Evolutionary conservation across 1,140 invertebrate species (phyloP), one percentile per base, ranked within the genome.

Genomic region (Drosophila navojoa): DNA sequence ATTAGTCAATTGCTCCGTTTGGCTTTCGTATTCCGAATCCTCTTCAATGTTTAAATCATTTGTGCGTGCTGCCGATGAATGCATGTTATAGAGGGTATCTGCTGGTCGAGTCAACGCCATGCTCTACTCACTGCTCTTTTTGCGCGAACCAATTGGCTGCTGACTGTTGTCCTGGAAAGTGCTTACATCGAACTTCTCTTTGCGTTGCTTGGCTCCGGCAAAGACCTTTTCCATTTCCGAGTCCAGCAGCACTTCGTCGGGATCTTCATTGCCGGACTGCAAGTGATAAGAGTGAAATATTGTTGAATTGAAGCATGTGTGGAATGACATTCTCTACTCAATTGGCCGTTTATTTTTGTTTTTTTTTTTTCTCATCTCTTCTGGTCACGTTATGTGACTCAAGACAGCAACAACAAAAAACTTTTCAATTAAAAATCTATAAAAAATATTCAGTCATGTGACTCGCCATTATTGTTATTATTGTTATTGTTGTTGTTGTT

Each of bases 181-280:
- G 69, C 93, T 93, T 91, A 95, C 93, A 93, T 95, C 93, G 91
- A 95, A 96, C 73, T 94, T 94, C 49, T 95, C 94, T 54, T 91
- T 90, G 59, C 81, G 81, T 16, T 67, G 47, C 63, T 62, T 84
- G 57, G 76, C 78, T 79, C 84, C 80, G 79, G 94, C 94, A 91
- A 96, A 96, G 69, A 96, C 95, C 92, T 96, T 96, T 90, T 95
- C 95, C 94, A 96, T 96, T 93, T 96, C 95, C 92, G 96, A 95
- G 92, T 96, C 95, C 92, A 96, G 92, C 73, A 94, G 93, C 72
- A 95, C 94, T 91, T 94, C 94, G 90, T 93, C 92, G 93, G 94
- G 93, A 89, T 94, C 91, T 90, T 93, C 93, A 94, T 94, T 93
- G 76, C 93, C 93, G 91, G 93, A 92, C 86, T 92, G 81, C 92